phyloP scores from a whole-genome alignment of 2,888 invertebrate genomes.

The Selenia dentaria region DNA sequence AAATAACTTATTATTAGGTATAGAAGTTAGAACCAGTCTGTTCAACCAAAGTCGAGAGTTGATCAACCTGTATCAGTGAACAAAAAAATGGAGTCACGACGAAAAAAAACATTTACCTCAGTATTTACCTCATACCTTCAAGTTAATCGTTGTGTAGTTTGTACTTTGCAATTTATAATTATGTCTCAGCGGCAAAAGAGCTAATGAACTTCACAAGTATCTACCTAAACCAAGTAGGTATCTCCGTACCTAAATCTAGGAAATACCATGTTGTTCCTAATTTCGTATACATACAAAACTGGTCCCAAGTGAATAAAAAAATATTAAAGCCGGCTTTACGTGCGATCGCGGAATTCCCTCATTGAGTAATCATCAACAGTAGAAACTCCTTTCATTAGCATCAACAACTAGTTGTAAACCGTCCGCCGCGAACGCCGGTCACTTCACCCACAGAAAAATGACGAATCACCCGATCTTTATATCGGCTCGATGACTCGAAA shows the following conservation, averaged over 20 bases:
- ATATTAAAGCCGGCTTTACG: too few species aligned
- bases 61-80: constrained; percentile 15
- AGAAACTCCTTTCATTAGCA: constrained; percentile 23
- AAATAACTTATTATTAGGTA: constrained; percentile 4
- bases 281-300: background rate
- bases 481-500: constrained; percentile 8
- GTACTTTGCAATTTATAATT: background rate
- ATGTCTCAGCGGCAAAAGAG: too few species aligned
- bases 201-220: too few species aligned
- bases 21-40: constrained; percentile 20
- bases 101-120: background rate
- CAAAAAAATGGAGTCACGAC: background rate
- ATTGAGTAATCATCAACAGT: constrained; percentile 40
- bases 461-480: constrained; percentile 2
- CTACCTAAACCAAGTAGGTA: background rate
- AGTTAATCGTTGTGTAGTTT: background rate
- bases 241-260: background rate
- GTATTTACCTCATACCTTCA: constrained; percentile 7
- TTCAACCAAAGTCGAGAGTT: constrained; percentile 5
- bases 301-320: too few species aligned
- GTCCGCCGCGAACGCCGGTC: constrained; percentile 27
- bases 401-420: constrained; percentile 26
- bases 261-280: constrained; percentile 1
- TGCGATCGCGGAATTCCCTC: constrained; percentile 49
- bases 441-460: constrained; percentile 10